Evolutionary conservation across 2,797 vertebrate genomes (phyloP), one percentile per base, ranked within the genome.

Genomic region (Gobio occitaniae): DNA sequence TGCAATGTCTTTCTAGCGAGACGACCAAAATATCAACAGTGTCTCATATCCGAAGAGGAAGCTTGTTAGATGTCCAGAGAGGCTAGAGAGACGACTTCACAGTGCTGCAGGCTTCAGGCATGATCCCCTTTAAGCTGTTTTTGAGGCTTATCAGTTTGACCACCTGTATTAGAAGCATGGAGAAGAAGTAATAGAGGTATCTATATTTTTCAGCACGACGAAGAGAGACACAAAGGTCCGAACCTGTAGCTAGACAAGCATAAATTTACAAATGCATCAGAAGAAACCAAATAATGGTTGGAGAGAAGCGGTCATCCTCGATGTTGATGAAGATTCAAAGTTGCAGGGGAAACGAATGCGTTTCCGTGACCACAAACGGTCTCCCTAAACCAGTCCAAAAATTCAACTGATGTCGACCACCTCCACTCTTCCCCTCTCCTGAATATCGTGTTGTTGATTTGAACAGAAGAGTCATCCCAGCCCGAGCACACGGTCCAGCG

Each of bases 381-480:
- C 86, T 90, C 88, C 90, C 90, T 91, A 91, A 90, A 78, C 69
- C 84, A 92, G 94, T 94, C 94, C 94, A 88, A 87, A 88, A 89
- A 63, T 69, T 72, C 84, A 89, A 87, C 84, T 80, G 82, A 76
- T 86, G 88, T 92, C 90, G 87, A 88, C 87, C 86, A 89, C 91
- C 87, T 65, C 87, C 84, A 63, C 86, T 92, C 92, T 93, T 93
- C 91, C 91, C 89, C 92, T 92, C 82, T 92, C 92, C 93, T 90
- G 90, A 91, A 92, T 90, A 78, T 81, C 83, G 47, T 80, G 92
- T 44, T 83, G 69, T 70, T 71, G 87, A 72, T 81, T 90, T 87
- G 88, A 86, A 77, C 88, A 89, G 90, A 91, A 92, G 93, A 93
- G 93, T 90, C 95, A 96, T 96, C 91, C 93, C 95, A 94, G 71